phyloP scores from a whole-genome alignment of 2,888 invertebrate genomes.

The Eupithecia insigniata region DNA sequence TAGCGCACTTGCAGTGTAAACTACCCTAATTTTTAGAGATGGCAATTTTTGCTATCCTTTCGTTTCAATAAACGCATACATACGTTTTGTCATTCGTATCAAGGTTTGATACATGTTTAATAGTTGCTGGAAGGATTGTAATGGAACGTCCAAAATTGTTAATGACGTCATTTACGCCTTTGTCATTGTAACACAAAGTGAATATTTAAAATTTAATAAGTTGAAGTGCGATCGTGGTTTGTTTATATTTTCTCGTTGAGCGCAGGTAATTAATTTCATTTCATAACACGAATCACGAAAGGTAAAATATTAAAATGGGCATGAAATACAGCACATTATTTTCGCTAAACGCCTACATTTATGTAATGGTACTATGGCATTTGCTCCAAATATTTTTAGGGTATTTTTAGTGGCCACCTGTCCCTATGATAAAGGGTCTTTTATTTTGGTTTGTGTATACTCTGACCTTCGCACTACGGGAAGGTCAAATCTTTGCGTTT shows the following conservation, averaged over 20 bases:
- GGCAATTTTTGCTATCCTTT: background rate
- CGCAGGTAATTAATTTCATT: background rate
- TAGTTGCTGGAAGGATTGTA: background rate
- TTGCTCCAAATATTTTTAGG: slow-evolving; percentile 10
- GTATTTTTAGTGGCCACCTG: slow-evolving; percentile 48
- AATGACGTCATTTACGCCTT: slow-evolving; percentile 51
- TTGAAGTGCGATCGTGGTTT: slow-evolving; percentile 35
- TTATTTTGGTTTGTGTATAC: slow-evolving; percentile 44
- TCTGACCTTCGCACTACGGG: slow-evolving; percentile 68
- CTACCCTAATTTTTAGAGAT: background rate
- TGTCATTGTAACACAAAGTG: slow-evolving; percentile 58
- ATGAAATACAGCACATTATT: background rate
- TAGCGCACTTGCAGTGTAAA: no score
- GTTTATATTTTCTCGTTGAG: slow-evolving; percentile 11
- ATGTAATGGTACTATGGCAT: slow-evolving; percentile 24
- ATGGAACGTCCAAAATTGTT: slow-evolving; percentile 46
- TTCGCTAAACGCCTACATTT: slow-evolving; percentile 26
- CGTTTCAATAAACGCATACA: slow-evolving; percentile 23
- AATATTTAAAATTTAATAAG: slow-evolving; percentile 50
- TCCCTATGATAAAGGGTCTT: slow-evolving; percentile 36
- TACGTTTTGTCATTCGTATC: background rate
- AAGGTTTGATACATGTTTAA: background rate
- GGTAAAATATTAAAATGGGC: background rate
- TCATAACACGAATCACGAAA: background rate
- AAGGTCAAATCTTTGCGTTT: slow-evolving; percentile 77